Evolutionary conservation across 2,888 invertebrate species (phyloP), one percentile per base, ranked within the genome.

Genomic region (Lobophora halterata): DNA sequence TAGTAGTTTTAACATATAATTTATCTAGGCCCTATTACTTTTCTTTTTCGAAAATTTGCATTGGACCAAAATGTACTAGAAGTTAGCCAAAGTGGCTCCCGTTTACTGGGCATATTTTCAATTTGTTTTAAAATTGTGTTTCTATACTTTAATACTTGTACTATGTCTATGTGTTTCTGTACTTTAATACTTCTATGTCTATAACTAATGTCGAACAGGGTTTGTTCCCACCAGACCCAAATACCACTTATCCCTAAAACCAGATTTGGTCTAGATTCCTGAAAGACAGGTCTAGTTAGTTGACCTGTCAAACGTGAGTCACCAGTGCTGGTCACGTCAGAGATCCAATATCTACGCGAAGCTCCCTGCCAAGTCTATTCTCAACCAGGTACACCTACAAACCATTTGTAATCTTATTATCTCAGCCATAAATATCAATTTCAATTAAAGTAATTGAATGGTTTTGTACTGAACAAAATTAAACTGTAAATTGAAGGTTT

Each of bases 361-460:
- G 55, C 47, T 47, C 64, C 52, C 63, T 79, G 80, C 81, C 80
- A 80, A 77, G 41, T 79, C 81, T 81, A 81, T 80, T 81, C 72
- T 77, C 71, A 72, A 58, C 60, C 35, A 41, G 34, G 30, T 19
- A 21, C 5, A 24, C 24, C 34, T 26, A 26, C 50, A 55, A 31
- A 33, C 39, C 6, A 57, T 44, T 49, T 46, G 30, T 12, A 35
- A 56, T 52, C 47, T 41, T 54, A 49, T 25, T 8, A 11, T 12
- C 5, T 2, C 9, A 13, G n/a, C 0, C 11, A 12, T 54, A 60
- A 52, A 55, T 41, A 25, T 40, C 27, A 32, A 44, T 50, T 59
- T 59, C 17, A 18, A 21, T 40, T 43, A 42, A 19, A 28, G 36
- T 6, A 2, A 35, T 28, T 30, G 8, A 16, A 16, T 10, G 11